Conservation (phyloP, 2,797 vertebrate genomes). For the Sus cebifrons region DNA sequence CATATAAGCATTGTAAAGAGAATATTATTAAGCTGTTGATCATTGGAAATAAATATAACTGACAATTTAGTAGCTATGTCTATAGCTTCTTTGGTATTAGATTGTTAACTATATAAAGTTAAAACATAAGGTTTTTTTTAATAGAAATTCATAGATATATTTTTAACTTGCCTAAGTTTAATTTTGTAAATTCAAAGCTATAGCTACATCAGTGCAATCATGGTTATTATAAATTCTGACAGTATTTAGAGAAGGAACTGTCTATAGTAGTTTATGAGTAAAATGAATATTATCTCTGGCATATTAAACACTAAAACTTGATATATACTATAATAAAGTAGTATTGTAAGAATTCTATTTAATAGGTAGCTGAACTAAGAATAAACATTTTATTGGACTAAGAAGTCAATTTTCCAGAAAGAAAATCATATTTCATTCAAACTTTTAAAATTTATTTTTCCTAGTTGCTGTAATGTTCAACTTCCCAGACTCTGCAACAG, state of each 20-base stretch:
- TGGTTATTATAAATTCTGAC: constrained; percentile 58
- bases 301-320: background rate
- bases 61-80: background rate
- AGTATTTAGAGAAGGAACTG: constrained; percentile 44
- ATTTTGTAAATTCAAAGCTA: constrained; percentile 34
- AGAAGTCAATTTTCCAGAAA: constrained; percentile 71
- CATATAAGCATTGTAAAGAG: constrained; percentile 31
- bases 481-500: constrained; percentile 95
- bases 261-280: constrained; percentile 30
- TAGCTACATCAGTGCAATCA: background rate
- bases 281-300: background rate
- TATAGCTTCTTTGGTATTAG: background rate
- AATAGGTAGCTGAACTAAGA: constrained; percentile 55
- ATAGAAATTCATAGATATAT: background rate
- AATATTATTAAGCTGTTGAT: constrained; percentile 48
- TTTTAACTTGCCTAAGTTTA: constrained; percentile 44
- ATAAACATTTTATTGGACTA: constrained; percentile 68
- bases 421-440: constrained; percentile 65
- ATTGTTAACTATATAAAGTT: background rate
- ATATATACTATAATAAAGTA: constrained; percentile 2
- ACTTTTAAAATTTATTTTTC: constrained; percentile 77
- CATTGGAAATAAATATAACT: constrained; percentile 37
- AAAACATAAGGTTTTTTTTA: constrained; percentile 19
- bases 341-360: constrained; percentile 28
- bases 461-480: constrained; percentile 98